A percentile compares a stretch with the other conserved stretches of the same genome.
Conservation (phyloP, 2,888 invertebrate species). For the Choreutis nemorana region DNA sequence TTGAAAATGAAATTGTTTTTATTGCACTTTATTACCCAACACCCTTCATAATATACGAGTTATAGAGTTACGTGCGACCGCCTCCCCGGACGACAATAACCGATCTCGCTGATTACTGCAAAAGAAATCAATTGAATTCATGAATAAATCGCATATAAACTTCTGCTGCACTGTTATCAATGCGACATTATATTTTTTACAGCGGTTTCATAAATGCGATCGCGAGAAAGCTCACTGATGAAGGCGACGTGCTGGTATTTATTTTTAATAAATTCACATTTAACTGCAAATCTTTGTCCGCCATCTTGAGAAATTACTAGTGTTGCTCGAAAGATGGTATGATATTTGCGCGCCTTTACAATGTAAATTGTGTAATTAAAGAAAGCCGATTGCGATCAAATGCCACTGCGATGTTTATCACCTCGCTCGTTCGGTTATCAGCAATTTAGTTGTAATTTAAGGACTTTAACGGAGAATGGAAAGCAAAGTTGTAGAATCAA, state of each 20-base stretch:
- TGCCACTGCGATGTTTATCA: slow-evolving; percentile 39
- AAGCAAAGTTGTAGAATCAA: too few species aligned
- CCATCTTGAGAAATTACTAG: slow-evolving; percentile 51
- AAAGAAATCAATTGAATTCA: slow-evolving; percentile 56
- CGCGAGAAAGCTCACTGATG: slow-evolving; percentile 28
- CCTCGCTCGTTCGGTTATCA: too few species aligned
- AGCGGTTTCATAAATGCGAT: slow-evolving; percentile 29
- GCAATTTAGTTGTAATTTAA: too few species aligned
- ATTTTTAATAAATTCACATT: slow-evolving; percentile 50
- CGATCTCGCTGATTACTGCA: slow-evolving; percentile 30
- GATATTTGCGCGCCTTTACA: slow-evolving; percentile 33
- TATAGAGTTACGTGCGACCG: slow-evolving; percentile 4
- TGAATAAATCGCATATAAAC: slow-evolving; percentile 52
- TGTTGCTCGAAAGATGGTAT: slow-evolving; percentile 37
- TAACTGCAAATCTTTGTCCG: slow-evolving; percentile 38
- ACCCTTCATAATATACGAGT: slow-evolving; percentile 15
- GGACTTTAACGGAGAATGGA: slow-evolving; percentile 16
- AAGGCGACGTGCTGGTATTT: slow-evolving; percentile 26
- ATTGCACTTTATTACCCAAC: slow-evolving; percentile 21
- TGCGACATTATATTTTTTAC: slow-evolving; percentile 49
- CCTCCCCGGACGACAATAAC: slow-evolving; percentile 20
- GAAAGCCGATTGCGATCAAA: slow-evolving; percentile 50
- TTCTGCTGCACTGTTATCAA: slow-evolving; percentile 38
- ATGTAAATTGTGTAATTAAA: slow-evolving; percentile 62
- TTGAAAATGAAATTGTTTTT: slow-evolving; percentile 29